A percentile compares a stretch with the other conserved stretches of the same genome.
Evolutionary conservation across 2,113 vertebrate genomes (phyloP).

Genomic region (Psammodynastes pulverulentus): DNA sequence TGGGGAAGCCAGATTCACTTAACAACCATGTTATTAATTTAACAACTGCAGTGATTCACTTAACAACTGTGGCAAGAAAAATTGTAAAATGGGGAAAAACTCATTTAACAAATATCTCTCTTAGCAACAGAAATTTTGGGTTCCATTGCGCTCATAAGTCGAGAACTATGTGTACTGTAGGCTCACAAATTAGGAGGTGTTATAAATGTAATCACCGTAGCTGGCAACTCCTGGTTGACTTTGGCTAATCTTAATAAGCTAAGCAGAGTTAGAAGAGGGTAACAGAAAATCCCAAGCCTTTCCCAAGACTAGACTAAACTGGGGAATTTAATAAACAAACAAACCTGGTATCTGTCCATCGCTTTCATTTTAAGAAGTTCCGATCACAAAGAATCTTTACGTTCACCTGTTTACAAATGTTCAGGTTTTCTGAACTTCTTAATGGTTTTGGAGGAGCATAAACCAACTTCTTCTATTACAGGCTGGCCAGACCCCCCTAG

Average conservation of each 20-base stretch:
- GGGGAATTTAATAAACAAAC: neutral
- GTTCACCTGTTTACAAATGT: neutral
- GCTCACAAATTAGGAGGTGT: neutral
- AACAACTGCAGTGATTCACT: neutral
- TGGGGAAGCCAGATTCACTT: neutral
- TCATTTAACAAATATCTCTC: neutral
- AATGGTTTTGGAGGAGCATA: conserved; percentile 24
- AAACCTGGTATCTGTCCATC: neutral
- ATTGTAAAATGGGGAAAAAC: neutral
- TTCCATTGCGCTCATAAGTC: neutral
- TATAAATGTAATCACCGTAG: neutral
- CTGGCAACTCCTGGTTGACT: neutral
- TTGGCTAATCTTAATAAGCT: neutral
- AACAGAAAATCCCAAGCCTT: neutral
- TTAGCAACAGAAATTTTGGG: neutral
- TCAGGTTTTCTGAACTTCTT: neutral
- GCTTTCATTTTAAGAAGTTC: neutral
- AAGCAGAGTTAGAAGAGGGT: neutral
- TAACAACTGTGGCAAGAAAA: neutral
- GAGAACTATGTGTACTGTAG: neutral
- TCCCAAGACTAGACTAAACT: neutral
- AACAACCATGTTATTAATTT: neutral
- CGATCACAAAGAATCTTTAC: neutral
- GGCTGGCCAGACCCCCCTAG: conserved; percentile 89
- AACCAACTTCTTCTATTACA: conserved; percentile 47